phyloP scores from a whole-genome alignment of 2,113 vertebrate genomes.

The Forbesichthys papilliferus region DNA sequence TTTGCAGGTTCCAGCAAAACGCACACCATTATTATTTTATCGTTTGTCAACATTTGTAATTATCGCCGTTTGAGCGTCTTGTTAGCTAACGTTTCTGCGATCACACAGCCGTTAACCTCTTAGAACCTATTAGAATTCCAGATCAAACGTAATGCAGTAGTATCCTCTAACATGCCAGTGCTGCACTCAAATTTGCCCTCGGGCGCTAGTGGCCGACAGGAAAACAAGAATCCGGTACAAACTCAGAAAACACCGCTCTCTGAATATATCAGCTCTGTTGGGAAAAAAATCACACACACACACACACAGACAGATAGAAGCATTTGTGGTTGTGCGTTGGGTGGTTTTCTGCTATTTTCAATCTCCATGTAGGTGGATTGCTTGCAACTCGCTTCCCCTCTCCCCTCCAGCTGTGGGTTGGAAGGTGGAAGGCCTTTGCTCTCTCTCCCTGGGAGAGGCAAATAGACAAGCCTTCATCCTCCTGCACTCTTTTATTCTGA shows the following conservation, averaged over 20 bases:
- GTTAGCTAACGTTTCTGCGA: too few relatives aligned
- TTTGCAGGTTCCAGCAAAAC: too few relatives aligned
- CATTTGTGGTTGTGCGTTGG: constrained; percentile 32
- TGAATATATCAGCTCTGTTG: too few relatives aligned
- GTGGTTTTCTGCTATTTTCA: constrained; percentile 27
- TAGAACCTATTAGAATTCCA: background rate
- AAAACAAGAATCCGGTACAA: constrained; percentile 7
- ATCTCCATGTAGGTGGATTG: constrained; percentile 45
- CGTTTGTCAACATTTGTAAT: too few relatives aligned
- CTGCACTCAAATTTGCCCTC: background rate
- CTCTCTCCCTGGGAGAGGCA: constrained; percentile 34
- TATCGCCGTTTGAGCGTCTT: too few relatives aligned
- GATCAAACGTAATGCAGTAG: background rate
- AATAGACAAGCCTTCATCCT: constrained; percentile 53
- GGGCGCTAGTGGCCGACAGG: background rate
- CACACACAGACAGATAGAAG: constrained; percentile 1
- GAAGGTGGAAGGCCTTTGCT: constrained; percentile 44
- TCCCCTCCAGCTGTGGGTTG: constrained; percentile 50
- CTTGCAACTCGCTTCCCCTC: constrained; percentile 37
- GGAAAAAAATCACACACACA: background rate
- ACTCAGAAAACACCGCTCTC: constrained; percentile 1
- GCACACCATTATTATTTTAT: too few relatives aligned
- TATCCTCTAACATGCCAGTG: background rate
- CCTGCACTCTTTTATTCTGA: constrained; percentile 57
- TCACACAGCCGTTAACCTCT: too few relatives aligned